Evolutionary conservation across 1,140 invertebrate genomes (phyloP), one percentile per base, ranked within the genome.

Genomic region (Pseudomyrmex concolor): DNA sequence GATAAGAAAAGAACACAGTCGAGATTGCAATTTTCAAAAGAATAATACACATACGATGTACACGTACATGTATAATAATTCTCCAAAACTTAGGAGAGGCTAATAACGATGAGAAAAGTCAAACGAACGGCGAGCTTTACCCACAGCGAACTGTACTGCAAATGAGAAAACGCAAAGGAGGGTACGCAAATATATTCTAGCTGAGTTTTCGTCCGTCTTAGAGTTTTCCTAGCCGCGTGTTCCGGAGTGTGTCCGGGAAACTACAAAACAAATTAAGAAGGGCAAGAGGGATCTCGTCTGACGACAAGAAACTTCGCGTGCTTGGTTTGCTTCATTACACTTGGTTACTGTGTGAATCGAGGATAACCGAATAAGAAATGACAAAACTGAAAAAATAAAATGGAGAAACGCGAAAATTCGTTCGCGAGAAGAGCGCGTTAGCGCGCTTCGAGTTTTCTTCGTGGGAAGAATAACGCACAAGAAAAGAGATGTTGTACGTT

Each of bases 321-420:
- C 34, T 66, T 25, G 66, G 22, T 77, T 77, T 77, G 43, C 8
- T 13, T 77, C 17, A 15, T 76, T 51, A 76, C 22, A 48, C 45
- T 45, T 74, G 72, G 59, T 67, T 67, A 67, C 62, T 54, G 9
- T 17, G 60, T n/a, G 48, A n/a, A n/a, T 5, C 12, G 25, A 22
- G n/a, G 43, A 77, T 43, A 76, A 43, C 0, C 9, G 48, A 51
- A 13, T 22, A 22, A 34, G 5, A 34, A 34, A 34, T 34, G 34
- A 34, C 34, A 34, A 4, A 54, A 67, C n/a, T 43, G 73, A 2
- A 13, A 13, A 48, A 66, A 76, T 64, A 25, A 64, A 2, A 17
- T n/a, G 45, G 13, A 34, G 19, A 54, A n/a, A 54, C 7, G 45
- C 8, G 7, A 43, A 67, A 67, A 55, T 17, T 45, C 25, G 8